Conservation (phyloP, 64 coral and sea anemone genomes). For the Pocillopora verrucosa region DNA sequence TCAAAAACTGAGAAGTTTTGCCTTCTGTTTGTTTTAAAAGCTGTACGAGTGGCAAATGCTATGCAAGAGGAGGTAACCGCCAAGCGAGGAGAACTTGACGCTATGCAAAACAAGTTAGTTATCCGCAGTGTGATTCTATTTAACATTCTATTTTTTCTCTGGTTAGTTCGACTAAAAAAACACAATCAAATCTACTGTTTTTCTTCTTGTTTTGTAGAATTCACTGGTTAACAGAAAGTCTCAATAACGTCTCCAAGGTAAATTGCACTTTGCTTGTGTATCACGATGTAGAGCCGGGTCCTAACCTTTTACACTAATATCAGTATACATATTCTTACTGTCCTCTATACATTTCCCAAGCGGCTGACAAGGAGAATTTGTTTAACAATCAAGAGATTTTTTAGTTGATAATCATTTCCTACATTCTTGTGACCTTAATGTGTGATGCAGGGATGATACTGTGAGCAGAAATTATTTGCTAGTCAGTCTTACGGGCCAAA, state of each 20-base stretch:
- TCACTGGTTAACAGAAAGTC: slow-evolving; percentile 78
- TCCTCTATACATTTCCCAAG: neutral
- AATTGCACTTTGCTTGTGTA: neutral
- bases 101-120: slow-evolving; percentile 34
- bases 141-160: neutral
- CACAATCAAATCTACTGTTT: neutral
- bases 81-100: slow-evolving; percentile 31
- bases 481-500: too few relatives aligned
- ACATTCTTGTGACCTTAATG: too few relatives aligned
- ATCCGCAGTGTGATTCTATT: neutral
- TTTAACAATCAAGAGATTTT: too few relatives aligned
- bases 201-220: slow-evolving; percentile 43
- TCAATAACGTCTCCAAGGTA: slow-evolving; percentile 76
- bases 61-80: slow-evolving; percentile 38
- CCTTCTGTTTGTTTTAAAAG: neutral
- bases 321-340: neutral
- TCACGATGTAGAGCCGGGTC: neutral
- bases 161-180: neutral
- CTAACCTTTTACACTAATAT: neutral
- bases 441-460: too few relatives aligned
- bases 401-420: too few relatives aligned
- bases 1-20: neutral
- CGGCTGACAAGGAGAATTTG: neutral
- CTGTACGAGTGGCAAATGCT: slow-evolving; percentile 29
- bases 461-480: too few relatives aligned